Percentiles rank a stretch among this genome's conserved stretches.
These are phyloP conservation scores for Torymus texanus DNA, from an alignment of 2,888 invertebrate genomes.

Conservation along the genomic window DNA sequence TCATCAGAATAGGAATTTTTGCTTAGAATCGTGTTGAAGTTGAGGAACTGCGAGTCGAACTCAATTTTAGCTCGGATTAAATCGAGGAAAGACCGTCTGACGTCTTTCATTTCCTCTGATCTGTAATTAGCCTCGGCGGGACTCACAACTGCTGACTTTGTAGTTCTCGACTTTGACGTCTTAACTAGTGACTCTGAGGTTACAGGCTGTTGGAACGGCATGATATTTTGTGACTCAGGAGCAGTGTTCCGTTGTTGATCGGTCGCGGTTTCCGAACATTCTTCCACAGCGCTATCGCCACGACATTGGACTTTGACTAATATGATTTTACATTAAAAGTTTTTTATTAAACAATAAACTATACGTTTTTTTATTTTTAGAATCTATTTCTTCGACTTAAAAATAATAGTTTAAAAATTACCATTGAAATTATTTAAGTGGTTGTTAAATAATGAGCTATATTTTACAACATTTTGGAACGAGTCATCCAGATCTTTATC, in stretches of 20 bases:
- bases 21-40: slow-evolving; percentile 65
- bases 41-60: slow-evolving; percentile 68
- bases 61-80: slow-evolving; percentile 68
- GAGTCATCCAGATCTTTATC: slow-evolving; percentile 66
- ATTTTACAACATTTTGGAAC: slow-evolving; percentile 63
- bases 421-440: slow-evolving; percentile 66
- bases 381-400: too few relatives aligned
- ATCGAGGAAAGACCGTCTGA: slow-evolving; percentile 63
- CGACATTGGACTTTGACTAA: slow-evolving; percentile 18
- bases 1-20: slow-evolving; percentile 39
- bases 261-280: neutral
- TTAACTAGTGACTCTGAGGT: too few relatives aligned
- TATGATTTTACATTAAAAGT: neutral
- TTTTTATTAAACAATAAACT: neutral
- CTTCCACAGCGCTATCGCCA: neutral
- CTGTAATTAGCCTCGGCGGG: too few relatives aligned
- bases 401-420: slow-evolving; percentile 45
- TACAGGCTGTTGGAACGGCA: too few relatives aligned
- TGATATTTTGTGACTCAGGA: neutral
- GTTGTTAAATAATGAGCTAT: slow-evolving; percentile 62
- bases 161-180: too few relatives aligned
- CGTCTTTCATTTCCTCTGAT: slow-evolving; percentile 6
- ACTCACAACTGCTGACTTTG: too few relatives aligned
- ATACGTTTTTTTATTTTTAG: too few relatives aligned
- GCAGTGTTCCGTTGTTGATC: neutral